Percentiles rank a stretch among this genome's conserved stretches.
Conservation (phyloP, 1,140 invertebrate species). For the Drosophila trapezifrons region DNA sequence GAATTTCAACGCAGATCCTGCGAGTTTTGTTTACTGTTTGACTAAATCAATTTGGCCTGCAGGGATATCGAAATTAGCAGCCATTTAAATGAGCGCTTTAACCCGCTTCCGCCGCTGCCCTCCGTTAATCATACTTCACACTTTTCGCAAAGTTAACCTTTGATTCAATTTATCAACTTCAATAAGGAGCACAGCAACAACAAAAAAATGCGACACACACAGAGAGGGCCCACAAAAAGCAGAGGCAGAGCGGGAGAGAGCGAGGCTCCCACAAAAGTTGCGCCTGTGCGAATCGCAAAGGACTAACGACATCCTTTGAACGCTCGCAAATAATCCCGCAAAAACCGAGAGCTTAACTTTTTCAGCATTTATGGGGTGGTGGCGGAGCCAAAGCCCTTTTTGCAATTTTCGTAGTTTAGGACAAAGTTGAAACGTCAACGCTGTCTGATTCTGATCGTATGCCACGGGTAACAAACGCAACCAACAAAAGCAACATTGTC, state of each 20-base stretch:
- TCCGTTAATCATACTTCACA: conserved; percentile 47
- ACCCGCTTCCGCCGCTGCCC: conserved; percentile 5
- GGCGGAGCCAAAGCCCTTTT: conserved; percentile 40
- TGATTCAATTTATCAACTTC: conserved; percentile 74
- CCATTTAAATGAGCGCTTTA: conserved; percentile 41
- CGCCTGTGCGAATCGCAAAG: conserved; percentile 60
- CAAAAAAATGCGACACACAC: conserved; percentile 34
- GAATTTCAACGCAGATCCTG: conserved; percentile 10
- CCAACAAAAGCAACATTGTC: conserved; percentile 44
- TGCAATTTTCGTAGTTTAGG: conserved; percentile 66
- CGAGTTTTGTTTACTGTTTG: conserved; percentile 38
- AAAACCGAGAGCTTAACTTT: conserved; percentile 78
- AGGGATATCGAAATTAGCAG: conserved; percentile 29
- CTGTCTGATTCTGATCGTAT: conserved; percentile 69
- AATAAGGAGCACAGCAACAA: conserved; percentile 45
- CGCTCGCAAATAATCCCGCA: conserved; percentile 77
- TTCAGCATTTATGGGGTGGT: conserved; percentile 62
- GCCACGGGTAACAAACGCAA: conserved; percentile 31
- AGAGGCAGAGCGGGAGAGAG: conserved; percentile 1
- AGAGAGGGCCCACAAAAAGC: conserved; percentile 45
- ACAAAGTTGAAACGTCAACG: conserved; percentile 81
- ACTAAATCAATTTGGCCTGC: conserved; percentile 32
- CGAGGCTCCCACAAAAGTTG: conserved; percentile 42
- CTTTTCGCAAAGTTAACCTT: conserved; percentile 67
- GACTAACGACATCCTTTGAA: conserved; percentile 72